phyloP scores from a whole-genome alignment of 2,888 invertebrate genomes.

The Archips xylosteana region DNA sequence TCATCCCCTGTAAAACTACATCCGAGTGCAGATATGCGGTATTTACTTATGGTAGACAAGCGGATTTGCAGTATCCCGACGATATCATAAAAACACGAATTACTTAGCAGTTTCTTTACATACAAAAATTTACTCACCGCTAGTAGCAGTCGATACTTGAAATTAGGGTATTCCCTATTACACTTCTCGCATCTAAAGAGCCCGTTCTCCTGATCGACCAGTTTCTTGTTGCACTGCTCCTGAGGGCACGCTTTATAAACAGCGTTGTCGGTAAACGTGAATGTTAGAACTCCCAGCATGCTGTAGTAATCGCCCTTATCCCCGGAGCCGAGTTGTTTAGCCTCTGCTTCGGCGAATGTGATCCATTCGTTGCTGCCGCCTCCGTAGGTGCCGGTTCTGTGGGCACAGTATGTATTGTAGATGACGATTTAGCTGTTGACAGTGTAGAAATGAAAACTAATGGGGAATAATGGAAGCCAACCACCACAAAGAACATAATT shows the following conservation, averaged over 20 bases:
- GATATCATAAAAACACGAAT: background rate
- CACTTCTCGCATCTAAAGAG: conserved; percentile 98
- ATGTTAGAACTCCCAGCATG: conserved; percentile 91
- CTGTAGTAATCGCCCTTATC: conserved; percentile 94
- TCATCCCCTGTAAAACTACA: no score
- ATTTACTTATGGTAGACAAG: no score
- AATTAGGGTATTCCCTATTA: conserved; percentile 92
- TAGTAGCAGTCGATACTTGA: conserved; percentile 93
- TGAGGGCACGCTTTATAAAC: conserved; percentile 97
- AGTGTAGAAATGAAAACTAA: no score
- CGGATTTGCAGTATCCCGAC: background rate
- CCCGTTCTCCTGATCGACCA: conserved; percentile 95
- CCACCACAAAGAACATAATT: no score
- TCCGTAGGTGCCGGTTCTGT: conserved; percentile 73
- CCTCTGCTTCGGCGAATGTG: conserved; percentile 90
- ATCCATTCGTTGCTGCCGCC: conserved; percentile 88
- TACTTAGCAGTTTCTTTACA: background rate
- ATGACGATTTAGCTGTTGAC: no score
- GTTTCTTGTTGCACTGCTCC: conserved; percentile 97
- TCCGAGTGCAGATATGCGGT: no score
- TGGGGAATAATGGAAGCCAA: no score
- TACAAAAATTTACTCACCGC: conserved; percentile 84
- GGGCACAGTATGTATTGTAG: conserved; percentile 42
- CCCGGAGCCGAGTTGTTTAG: conserved; percentile 88
- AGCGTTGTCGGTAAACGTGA: conserved; percentile 92